Base-by-base conservation (phyloP, 2,888 invertebrate species). In the Meta bourneti region DNA sequence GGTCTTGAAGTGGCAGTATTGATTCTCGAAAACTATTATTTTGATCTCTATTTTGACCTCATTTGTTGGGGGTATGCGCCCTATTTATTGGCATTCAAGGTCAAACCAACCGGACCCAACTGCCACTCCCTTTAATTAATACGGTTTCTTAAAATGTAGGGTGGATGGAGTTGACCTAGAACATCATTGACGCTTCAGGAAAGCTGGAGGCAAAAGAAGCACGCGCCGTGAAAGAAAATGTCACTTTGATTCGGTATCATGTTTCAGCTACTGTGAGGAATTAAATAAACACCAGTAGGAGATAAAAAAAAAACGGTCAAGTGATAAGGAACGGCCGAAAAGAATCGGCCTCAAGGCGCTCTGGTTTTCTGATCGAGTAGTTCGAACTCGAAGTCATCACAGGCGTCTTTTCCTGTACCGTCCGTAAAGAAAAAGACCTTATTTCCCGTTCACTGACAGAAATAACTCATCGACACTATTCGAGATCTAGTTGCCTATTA, bases 121-220 rank as follows among this genome's bases (percentile, higher is more conserved):
- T 77, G 88, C 92, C 92, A 92, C 92, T 92, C 92, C 92, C 92
- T 92, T 89, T 85, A 86, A 92, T 92, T 89, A 89, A 88, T 87
- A 88, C 85, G 74, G 78, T 80, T 54, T 84, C 85, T 85, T 86
- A 70, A 80, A 81, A 86, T 84, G 72, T 85, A 89, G 88, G 89
- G 89, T 88, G 88, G 91, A 91, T 84, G 83, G 79, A 75, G 91
- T 85, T 92, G 92, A 92, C 92, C 92, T 89, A 92, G 75, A 92
- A 92, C 79, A 83, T 83, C 69, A 86, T 90, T 86, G 85, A 80
- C 54, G 87, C 78, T 91, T 71, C 75, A 87, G 87, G 87, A 86
- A 87, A 90, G 90, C 88, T 75, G 54, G 54, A 85, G 80, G 74
- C 74, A 75, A 90, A 69, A 90, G 81, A 81, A 81, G 87, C 83